These are phyloP conservation scores for Drosophila kanapiae DNA, from an alignment of 1,140 invertebrate species.

Conservation along the genomic window DNA sequence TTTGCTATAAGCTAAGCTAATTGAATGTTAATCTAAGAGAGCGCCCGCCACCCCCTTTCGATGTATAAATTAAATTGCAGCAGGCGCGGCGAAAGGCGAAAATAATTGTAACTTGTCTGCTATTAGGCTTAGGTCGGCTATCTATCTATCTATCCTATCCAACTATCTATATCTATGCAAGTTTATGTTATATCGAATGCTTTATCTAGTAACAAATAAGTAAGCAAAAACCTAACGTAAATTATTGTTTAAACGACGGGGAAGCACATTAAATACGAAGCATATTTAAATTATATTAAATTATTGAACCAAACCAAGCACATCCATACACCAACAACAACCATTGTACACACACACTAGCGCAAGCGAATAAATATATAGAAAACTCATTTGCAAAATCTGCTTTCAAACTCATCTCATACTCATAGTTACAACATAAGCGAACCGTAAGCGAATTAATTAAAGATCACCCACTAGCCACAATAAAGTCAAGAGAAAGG, in stretches of 20 bases:
- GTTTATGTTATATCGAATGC: constrained; percentile 74
- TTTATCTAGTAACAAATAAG: constrained; percentile 77
- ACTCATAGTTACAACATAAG: constrained; percentile 79
- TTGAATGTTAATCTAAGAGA: constrained; percentile 47
- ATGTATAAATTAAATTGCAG: constrained; percentile 79
- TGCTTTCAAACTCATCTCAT: constrained; percentile 83
- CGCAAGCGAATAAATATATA: constrained; percentile 58
- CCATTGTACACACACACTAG: constrained; percentile 55
- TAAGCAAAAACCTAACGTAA: constrained; percentile 34
- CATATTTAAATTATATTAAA: constrained; percentile 82
- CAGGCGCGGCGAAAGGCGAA: constrained; percentile 29
- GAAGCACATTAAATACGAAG: constrained; percentile 44
- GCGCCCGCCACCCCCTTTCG: constrained; percentile 23
- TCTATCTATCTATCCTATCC: constrained; percentile 46
- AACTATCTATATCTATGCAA: constrained; percentile 60
- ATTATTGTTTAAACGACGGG: constrained; percentile 41
- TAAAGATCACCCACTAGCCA: constrained; percentile 21
- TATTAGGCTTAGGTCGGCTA: constrained; percentile 49
- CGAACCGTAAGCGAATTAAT: constrained; percentile 43
- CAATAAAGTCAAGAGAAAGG: constrained; percentile 21
- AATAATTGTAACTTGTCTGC: constrained; percentile 69
- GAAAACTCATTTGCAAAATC: constrained; percentile 74
- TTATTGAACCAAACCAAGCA: constrained; percentile 78
- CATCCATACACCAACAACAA: constrained; percentile 51
- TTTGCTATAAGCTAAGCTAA: constrained; percentile 78